phyloP scores from a whole-genome alignment of 1,140 invertebrate genomes.

The Cyclargus thomasi region DNA sequence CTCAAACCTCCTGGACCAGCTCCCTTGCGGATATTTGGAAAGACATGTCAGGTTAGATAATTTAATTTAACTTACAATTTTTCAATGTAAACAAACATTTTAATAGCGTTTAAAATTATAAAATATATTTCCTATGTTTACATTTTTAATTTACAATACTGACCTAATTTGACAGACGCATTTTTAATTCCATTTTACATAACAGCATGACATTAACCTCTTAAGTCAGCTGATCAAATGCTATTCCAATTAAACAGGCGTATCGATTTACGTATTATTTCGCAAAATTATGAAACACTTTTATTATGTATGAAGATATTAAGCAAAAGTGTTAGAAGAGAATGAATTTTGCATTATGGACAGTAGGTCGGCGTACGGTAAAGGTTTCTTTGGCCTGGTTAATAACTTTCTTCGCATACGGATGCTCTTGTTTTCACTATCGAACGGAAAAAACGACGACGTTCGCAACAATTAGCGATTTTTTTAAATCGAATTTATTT shows the following conservation, averaged over 20 bases:
- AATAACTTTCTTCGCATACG: constrained; percentile 10
- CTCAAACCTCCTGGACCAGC: constrained; percentile 76
- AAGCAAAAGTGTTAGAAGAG: neutral
- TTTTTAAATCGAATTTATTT: neutral
- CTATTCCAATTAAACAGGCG: constrained; percentile 11
- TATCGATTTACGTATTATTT: neutral
- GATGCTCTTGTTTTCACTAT: constrained; percentile 10
- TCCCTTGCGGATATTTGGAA: constrained; percentile 73
- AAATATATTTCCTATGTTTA: constrained; percentile 19
- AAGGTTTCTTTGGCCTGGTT: constrained; percentile 13
- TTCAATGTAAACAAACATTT: constrained; percentile 8
- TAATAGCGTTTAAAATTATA: neutral
- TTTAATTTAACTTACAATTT: constrained; percentile 16
- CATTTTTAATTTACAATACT: neutral
- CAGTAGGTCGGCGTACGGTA: constrained; percentile 40
- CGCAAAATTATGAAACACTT: neutral
- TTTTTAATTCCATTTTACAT: constrained; percentile 48
- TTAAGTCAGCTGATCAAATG: constrained; percentile 58
- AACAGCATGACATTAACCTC: constrained; percentile 68
- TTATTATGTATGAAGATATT: neutral
- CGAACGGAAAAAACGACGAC: neutral
- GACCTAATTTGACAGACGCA: constrained; percentile 9
- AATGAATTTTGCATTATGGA: neutral
- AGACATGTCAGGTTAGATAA: constrained; percentile 74
- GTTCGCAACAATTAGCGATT: neutral